Base-by-base conservation (phyloP, 1,140 invertebrate genomes). In the Rhyzopertha dominica region DNA sequence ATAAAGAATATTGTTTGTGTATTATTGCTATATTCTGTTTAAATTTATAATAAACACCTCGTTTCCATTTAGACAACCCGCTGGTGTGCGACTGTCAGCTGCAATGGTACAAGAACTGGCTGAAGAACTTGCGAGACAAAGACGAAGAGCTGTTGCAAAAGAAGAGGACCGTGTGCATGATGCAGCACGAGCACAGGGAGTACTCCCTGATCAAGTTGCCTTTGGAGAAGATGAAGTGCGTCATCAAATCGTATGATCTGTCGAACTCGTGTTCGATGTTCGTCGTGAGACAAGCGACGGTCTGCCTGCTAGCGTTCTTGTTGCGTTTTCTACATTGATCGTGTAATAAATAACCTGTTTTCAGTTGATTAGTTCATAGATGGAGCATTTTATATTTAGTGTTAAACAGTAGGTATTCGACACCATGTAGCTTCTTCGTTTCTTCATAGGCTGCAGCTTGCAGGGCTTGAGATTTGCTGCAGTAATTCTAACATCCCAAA, bases 101-200 rank as follows among this genome's bases (percentile, higher is more conserved):
- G 30, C 77, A 80, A 31, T 95, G 90, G 90, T 88, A 91, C 63
- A 77, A 81, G 26, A 78, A 79, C 24, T 90, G 89, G 82, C 63
- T 91, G 51, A 75, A 79, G 34, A 81, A 79, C 45, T 73, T 87
- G 2, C 76, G 80, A 32, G 80, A 86, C 61, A 79, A 84, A 41
- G 85, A 90, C 52, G 85, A 88, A 61, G 86, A 89, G 58, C 82
- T 84, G 74, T 87, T 88, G 77, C 81, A 85, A 52, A 88, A 87
- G 70, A 88, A 88, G 62, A 76, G 85, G 30, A 87, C 85, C 0
- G 73, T 87, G 17, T 90, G 87, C 66, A 83, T 77, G 25, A 84
- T 87, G 79, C 59, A 71, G 16, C 73, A 70, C 51, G 84, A 87
- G 60, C 83, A 85, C 59, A 74, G 85, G 16, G 86, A 91, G 61